Evolutionary conservation across 1,140 invertebrate genomes (phyloP).

Genomic region (Gonioctena quinquepunctata): DNA sequence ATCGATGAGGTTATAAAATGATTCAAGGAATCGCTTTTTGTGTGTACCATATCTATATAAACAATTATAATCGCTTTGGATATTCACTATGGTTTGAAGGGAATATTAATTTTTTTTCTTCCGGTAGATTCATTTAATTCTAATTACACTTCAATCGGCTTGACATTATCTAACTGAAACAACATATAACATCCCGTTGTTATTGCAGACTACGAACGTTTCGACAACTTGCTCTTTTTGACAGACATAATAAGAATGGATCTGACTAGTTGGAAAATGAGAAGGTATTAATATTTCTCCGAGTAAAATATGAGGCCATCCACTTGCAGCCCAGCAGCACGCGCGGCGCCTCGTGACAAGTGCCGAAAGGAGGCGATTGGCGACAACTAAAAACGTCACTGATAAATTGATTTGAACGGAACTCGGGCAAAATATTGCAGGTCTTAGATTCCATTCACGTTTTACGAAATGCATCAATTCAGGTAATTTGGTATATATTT

Average conservation of each 20-base stretch:
- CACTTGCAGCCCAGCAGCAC: slow-evolving; percentile 28
- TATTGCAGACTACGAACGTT: too few relatives aligned
- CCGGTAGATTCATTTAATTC: too few relatives aligned
- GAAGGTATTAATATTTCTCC: slow-evolving; percentile 10
- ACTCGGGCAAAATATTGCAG: slow-evolving; percentile 29
- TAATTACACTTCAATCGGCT: too few relatives aligned
- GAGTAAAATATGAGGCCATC: slow-evolving; percentile 24
- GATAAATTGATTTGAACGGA: slow-evolving; percentile 50
- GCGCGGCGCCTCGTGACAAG: slow-evolving; percentile 40
- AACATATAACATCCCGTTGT: too few relatives aligned
- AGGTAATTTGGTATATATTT: too few relatives aligned
- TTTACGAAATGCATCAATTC: slow-evolving; percentile 41
- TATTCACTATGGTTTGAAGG: too few relatives aligned
- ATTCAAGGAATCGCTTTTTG: too few relatives aligned
- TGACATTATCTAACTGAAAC: too few relatives aligned
- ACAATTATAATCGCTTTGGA: too few relatives aligned
- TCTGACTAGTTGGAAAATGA: background rate
- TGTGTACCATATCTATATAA: too few relatives aligned
- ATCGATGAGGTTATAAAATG: too few relatives aligned
- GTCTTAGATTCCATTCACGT: slow-evolving; percentile 47
- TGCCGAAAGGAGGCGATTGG: slow-evolving; percentile 40
- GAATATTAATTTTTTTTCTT: too few relatives aligned
- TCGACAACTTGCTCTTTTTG: background rate
- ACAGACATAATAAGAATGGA: background rate
- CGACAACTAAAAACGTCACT: slow-evolving; percentile 30